A percentile compares a stretch with the other conserved stretches of the same genome.
These are phyloP conservation scores for Ophthalmotilapia sp. DNA, from an alignment of 2,113 vertebrate genomes.

Conservation along the genomic window DNA sequence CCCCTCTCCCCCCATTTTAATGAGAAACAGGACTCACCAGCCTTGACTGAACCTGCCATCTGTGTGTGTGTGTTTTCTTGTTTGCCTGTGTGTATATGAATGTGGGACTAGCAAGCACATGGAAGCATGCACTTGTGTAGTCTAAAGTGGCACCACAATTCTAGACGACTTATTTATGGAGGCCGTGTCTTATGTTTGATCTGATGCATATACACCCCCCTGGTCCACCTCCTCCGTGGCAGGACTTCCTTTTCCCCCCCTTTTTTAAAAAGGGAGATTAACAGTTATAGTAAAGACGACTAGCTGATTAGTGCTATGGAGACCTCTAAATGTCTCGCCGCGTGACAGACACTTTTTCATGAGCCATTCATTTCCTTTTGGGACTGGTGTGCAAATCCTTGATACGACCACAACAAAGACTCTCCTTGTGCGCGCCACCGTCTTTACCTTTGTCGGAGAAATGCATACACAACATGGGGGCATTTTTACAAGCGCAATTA, in stretches of 20 bases:
- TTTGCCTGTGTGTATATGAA: slow-evolving; percentile 4
- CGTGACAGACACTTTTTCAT: slow-evolving; percentile 51
- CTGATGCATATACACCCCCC: slow-evolving; percentile 10
- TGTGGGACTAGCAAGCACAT: slow-evolving; percentile 28
- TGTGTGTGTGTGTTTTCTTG: slow-evolving; percentile 43
- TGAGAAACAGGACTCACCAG: slow-evolving; percentile 76
- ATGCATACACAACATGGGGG: slow-evolving; percentile 52
- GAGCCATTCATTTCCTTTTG: slow-evolving; percentile 50
- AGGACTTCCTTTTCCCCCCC: rapidly evolving
- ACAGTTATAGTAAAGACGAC: slow-evolving; percentile 52
- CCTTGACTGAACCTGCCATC: slow-evolving; percentile 74
- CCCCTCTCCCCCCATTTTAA: slow-evolving; percentile 65
- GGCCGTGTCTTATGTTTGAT: slow-evolving; percentile 52
- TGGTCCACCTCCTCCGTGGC: neutral
- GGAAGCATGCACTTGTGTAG: slow-evolving; percentile 31
- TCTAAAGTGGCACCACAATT: slow-evolving; percentile 52
- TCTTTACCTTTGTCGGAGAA: slow-evolving; percentile 57
- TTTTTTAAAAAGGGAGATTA: neutral
- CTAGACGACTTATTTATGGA: slow-evolving; percentile 60
- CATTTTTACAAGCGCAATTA: slow-evolving; percentile 65
- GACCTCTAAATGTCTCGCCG: slow-evolving; percentile 36
- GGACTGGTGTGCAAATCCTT: slow-evolving; percentile 38
- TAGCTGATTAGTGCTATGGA: slow-evolving; percentile 36
- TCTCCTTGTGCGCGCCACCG: slow-evolving; percentile 1
- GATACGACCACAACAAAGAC: slow-evolving; percentile 65